Conservation (phyloP, 2,113 vertebrate genomes). For the Gila orcuttii region DNA sequence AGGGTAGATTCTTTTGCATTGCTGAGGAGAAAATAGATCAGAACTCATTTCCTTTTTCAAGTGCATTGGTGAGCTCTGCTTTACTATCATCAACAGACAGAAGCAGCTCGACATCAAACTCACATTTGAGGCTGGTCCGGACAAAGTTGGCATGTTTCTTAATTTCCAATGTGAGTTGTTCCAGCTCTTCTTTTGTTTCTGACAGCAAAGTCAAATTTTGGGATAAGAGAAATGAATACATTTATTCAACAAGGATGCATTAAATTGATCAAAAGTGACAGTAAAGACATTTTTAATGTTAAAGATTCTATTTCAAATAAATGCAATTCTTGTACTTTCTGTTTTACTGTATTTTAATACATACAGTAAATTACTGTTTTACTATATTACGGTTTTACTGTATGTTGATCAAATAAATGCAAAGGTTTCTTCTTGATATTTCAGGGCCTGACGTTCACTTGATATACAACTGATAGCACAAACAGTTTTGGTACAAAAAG, state of each 20-base stretch:
- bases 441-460: neutral
- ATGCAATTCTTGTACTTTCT: neutral
- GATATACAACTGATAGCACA: neutral
- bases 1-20: conserved; percentile 85
- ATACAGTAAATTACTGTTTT: neutral
- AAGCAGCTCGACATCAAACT: conserved; percentile 53
- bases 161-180: conserved; percentile 88
- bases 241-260: neutral
- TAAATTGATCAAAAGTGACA: neutral
- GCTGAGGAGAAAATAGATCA: conserved; percentile 68
- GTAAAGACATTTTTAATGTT: neutral
- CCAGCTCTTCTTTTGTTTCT: conserved; percentile 92
- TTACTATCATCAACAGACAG: neutral
- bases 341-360: neutral
- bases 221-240: neutral
- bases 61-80: neutral
- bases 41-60: neutral
- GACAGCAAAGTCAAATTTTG: conserved; percentile 36
- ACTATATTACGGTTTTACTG: neutral
- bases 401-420: neutral
- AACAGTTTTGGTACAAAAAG: too few species aligned
- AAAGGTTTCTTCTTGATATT: neutral
- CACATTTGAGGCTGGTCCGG: conserved; percentile 84
- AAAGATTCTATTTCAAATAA: neutral
- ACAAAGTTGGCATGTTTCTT: conserved; percentile 89